A percentile compares a stretch with the other conserved stretches of the same genome.
These are phyloP conservation scores for Leptinotarsa texana DNA, from an alignment of 1,140 invertebrate species.

Conservation along the genomic window DNA sequence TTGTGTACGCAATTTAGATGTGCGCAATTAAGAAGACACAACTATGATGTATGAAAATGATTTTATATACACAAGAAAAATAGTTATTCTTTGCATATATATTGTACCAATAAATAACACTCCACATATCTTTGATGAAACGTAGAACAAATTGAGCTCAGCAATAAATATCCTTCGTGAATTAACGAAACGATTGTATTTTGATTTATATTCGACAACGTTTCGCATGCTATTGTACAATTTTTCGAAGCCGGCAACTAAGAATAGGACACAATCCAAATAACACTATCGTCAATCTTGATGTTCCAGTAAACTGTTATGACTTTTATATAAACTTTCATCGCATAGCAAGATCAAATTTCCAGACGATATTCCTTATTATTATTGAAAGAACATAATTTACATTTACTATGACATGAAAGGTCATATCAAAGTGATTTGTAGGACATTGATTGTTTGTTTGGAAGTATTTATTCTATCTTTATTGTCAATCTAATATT, in stretches of 20 bases:
- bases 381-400: background rate
- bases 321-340: background rate
- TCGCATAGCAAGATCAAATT: background rate
- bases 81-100: background rate
- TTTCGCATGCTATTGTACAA: background rate
- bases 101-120: background rate
- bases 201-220: constrained; percentile 3
- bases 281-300: background rate
- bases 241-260: background rate
- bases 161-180: background rate
- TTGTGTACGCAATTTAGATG: no score
- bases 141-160: background rate
- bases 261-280: background rate
- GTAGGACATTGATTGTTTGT: background rate
- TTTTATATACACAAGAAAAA: no score
- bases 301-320: background rate
- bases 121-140: background rate
- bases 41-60: no score
- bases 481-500: background rate
- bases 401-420: background rate
- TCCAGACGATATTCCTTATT: background rate
- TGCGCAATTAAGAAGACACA: no score
- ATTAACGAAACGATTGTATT: background rate
- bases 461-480: background rate
- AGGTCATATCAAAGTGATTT: background rate